Evolutionary conservation across 1,140 invertebrate genomes (phyloP), one percentile per base, ranked within the genome.

Genomic region (Ceratoteleas bidentatus): DNA sequence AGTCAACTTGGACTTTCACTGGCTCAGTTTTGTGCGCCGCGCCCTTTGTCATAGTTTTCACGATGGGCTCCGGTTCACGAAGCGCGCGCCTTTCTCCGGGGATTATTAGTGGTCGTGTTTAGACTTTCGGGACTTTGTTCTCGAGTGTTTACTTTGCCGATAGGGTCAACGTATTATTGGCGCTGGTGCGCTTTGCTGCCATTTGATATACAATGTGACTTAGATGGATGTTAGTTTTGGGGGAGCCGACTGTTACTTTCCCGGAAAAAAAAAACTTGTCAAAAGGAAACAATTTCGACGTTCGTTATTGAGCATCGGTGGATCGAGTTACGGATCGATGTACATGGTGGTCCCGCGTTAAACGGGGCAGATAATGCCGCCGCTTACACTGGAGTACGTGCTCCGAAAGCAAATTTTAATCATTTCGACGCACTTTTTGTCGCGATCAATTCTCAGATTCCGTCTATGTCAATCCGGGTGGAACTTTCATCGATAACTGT

Each of bases 1-100:
- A 61, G 61, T 79, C 60, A 33, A 66, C 38, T 43, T 50, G 34
- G 65, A 79, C 75, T 79, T 79, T 70, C 66, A 72, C 68, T 66
- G 40, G 9, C 7, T 66, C 53, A 8, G 11, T 70, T 61, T 54
- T 64, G 32, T 45, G 24, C 57, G 16, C 50, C n/a, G 49, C 32
- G 40, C 54, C 75, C 52, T 72, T 78, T 62, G 16, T 33, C 43
- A 40, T 72, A 49, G 66, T 78, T 78, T 70, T 70, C 38, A 65
- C 45, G 60, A 62, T 45, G 65, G 11, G 10, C 38, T 34, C 6
- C 45, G 33, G 61, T 68, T 75, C 60, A 64, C 56, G 65, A 49
- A 49, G 36, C 49, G 40, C 57, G 36, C 49, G 40, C 54, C 62
- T 66, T 66, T 75, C 11, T 34, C 58, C n/a, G 32, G 8, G 54